Evolutionary conservation across 1,140 invertebrate genomes (phyloP).

Genomic region (Drosophila simulans): DNA sequence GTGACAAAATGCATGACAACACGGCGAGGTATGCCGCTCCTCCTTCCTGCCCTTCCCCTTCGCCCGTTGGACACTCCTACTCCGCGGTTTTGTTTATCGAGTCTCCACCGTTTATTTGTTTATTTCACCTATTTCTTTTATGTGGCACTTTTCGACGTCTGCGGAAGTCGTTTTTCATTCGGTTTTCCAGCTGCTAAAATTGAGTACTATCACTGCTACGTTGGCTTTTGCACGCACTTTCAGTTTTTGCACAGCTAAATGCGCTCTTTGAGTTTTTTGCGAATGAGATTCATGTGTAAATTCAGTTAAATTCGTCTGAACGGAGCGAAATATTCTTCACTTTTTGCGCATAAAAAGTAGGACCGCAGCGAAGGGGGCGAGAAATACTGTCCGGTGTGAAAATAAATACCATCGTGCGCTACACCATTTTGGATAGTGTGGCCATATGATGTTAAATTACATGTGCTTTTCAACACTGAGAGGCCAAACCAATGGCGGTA

Average conservation of each 20-base stretch:
- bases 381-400: no score
- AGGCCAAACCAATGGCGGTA: no score
- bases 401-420: no score
- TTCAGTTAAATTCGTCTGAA: slow-evolving; percentile 38
- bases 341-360: slow-evolving; percentile 62
- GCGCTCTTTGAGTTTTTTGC: slow-evolving; percentile 26
- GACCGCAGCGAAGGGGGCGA: no score
- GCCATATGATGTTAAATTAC: no score
- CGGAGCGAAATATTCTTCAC: slow-evolving; percentile 41
- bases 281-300: slow-evolving; percentile 67
- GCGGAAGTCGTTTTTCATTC: slow-evolving; percentile 63
- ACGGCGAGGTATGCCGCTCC: slow-evolving; percentile 46
- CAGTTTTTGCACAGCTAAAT: slow-evolving; percentile 37
- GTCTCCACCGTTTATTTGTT: slow-evolving; percentile 26
- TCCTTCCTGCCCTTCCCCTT: neutral
- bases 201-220: slow-evolving; percentile 36
- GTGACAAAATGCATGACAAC: slow-evolving; percentile 79
- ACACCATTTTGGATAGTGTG: no score
- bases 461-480: no score
- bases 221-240: neutral
- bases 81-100: slow-evolving; percentile 16
- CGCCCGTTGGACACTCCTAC: slow-evolving; percentile 25
- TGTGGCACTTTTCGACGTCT: slow-evolving; percentile 56
- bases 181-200: slow-evolving; percentile 57
- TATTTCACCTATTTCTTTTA: slow-evolving; percentile 32